Base-by-base conservation (phyloP, 2,888 invertebrate genomes). In the Melanchra persicariae region DNA sequence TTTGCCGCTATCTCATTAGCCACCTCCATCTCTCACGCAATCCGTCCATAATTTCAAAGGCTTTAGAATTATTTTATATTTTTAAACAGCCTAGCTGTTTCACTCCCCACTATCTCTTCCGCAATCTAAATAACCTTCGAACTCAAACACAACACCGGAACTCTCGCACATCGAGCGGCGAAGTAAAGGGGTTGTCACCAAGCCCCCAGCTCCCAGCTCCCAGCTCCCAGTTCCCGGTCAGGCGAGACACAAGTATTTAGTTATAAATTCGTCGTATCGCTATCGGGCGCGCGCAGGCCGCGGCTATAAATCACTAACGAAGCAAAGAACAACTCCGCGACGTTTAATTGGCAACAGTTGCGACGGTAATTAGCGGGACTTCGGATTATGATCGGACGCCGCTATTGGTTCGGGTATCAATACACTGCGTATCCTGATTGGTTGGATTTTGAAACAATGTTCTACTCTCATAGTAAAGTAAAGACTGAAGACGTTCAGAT, bases 301-400 rank as follows among this genome's bases (percentile, higher is more conserved):
- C 72, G 74, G 84, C 83, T 80, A 90, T 90, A 83, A 90, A 90
- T 90, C 90, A 90, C 85, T 77, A 85, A 84, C 72, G 85, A 87
- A 87, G 87, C 84, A 89, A 90, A 90, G 88, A 90, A 86, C 87
- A 87, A 87, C 86, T 87, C 79, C 57, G 77, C 79, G 82, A 79
- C 81, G 77, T 87, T 89, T 89, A 89, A 90, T 88, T 90, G 87
- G 70, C 70, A 80, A 78, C 80, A 74, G 71, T 61, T 67, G 59
- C 66, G 64, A 26, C 55, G 74, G 67, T 77, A 67, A 80, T 81
- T 81, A 80, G 54, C 54, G 63, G 57, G 40, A 34, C 52, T 59
- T 40, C 26, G 40, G 68, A 77, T 72, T 72, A 68, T 49, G 54
- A 65, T 64, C 78, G 67, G 58, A 67, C 43, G 49, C 37, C 30